These are phyloP conservation scores for Eupithecia subfuscata DNA, from an alignment of 2,888 invertebrate species.

Conservation along the genomic window DNA sequence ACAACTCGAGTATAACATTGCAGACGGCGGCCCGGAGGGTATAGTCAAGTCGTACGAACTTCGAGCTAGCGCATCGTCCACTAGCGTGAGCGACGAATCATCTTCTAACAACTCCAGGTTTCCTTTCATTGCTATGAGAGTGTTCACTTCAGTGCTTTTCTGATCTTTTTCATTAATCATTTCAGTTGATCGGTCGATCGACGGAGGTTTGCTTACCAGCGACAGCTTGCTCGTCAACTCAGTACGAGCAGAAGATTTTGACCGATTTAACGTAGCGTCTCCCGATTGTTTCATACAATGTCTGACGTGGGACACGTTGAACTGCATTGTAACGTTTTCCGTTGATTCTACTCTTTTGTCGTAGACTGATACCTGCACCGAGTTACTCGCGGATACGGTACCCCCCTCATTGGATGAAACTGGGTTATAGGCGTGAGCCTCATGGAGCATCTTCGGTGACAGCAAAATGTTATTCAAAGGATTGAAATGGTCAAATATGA, in stretches of 20 bases:
- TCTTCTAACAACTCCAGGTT: slow-evolving; percentile 64
- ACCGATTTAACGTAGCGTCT: slow-evolving; percentile 34
- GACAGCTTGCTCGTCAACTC: slow-evolving; percentile 41
- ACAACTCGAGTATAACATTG: slow-evolving; percentile 50
- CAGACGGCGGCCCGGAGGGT: slow-evolving; percentile 11
- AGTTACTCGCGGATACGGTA: slow-evolving; percentile 28
- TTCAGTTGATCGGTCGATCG: slow-evolving; percentile 53
- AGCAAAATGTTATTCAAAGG: slow-evolving; percentile 72
- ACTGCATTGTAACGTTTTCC: slow-evolving; percentile 40
- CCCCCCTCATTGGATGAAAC: slow-evolving; percentile 34
- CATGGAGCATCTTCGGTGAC: slow-evolving; percentile 45
- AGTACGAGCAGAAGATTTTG: slow-evolving; percentile 19
- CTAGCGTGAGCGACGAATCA: slow-evolving; percentile 68
- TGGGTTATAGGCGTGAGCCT: slow-evolving; percentile 64
- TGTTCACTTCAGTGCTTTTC: slow-evolving; percentile 64
- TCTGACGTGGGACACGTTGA: slow-evolving; percentile 26
- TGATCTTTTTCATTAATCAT: slow-evolving; percentile 39
- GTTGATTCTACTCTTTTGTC: slow-evolving; percentile 26
- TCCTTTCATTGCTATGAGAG: slow-evolving; percentile 68
- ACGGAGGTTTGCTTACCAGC: slow-evolving; percentile 47
- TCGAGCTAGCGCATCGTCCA: slow-evolving; percentile 58
- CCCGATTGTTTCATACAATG: slow-evolving; percentile 40
- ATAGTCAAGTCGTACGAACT: not conserved
- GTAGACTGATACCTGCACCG: slow-evolving; percentile 19
- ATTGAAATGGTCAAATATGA: slow-evolving; percentile 69